Conservation (phyloP, 2,888 invertebrate genomes). For the Dendrolimus houi region DNA sequence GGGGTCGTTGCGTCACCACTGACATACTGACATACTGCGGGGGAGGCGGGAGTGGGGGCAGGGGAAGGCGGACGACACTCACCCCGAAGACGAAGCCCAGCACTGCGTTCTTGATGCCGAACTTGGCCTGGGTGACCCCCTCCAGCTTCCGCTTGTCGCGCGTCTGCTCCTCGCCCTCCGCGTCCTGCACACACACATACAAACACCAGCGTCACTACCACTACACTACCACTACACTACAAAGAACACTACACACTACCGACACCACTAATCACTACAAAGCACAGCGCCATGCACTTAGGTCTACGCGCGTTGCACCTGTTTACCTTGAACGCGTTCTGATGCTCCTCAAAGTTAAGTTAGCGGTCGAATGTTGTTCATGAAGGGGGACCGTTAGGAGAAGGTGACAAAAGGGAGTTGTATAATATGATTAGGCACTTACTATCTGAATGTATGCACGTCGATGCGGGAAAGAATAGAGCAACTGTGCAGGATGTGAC, state of each 20-base stretch:
- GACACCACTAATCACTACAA: slow-evolving; percentile 11
- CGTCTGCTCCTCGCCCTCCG: slow-evolving; percentile 64
- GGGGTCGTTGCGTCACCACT: background rate
- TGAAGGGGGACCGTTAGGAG: too few relatives aligned
- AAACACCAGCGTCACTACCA: slow-evolving; percentile 18
- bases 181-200: slow-evolving; percentile 59
- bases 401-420: too few relatives aligned
- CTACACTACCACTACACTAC: slow-evolving; percentile 21
- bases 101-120: slow-evolving; percentile 86
- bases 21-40: background rate
- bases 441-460: too few relatives aligned
- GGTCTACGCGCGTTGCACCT: too few relatives aligned
- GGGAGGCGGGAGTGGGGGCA: background rate
- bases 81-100: slow-evolving; percentile 90
- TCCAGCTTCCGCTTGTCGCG: slow-evolving; percentile 86
- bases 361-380: too few relatives aligned
- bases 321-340: too few relatives aligned
- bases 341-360: too few relatives aligned
- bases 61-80: slow-evolving; percentile 44
- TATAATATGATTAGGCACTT: too few relatives aligned
- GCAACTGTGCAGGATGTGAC: too few relatives aligned
- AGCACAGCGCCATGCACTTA: background rate
- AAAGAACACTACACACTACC: slow-evolving; percentile 19
- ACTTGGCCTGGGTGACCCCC: slow-evolving; percentile 76
- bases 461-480: too few relatives aligned